phyloP scores from a whole-genome alignment of 2,113 vertebrate genomes.

The Corythornis madagascariensis region DNA sequence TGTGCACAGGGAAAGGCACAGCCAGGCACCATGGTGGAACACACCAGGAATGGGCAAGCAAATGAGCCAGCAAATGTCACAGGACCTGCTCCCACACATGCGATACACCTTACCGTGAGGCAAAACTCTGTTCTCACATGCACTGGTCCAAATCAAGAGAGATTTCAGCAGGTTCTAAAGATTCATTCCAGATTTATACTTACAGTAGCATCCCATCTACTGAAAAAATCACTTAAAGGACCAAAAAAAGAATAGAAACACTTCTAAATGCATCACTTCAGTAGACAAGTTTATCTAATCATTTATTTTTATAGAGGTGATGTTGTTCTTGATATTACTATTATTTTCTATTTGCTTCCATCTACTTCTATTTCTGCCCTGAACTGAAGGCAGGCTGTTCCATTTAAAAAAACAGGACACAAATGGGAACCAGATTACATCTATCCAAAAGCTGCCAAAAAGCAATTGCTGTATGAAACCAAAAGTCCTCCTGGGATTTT shows the following conservation, averaged over 20 bases:
- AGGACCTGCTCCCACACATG: accelerated
- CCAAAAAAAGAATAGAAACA: background rate
- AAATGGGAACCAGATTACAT: conserved; percentile 49
- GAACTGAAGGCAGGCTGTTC: background rate
- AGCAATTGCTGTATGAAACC: conserved; percentile 36
- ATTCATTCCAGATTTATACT: background rate
- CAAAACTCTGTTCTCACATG: background rate
- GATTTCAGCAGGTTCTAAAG: background rate
- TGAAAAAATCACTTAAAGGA: background rate
- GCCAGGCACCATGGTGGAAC: accelerated
- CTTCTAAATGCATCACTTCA: background rate
- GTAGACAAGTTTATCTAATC: background rate
- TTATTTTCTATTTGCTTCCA: background rate
- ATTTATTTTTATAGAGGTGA: background rate
- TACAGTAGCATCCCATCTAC: background rate
- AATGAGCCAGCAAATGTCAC: background rate
- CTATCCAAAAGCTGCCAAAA: conserved; percentile 23
- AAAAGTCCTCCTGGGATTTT: conserved; percentile 41
- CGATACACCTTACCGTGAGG: background rate
- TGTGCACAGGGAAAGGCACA: accelerated
- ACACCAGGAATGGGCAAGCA: accelerated
- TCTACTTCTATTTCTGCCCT: background rate
- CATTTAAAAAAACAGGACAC: conserved; percentile 1
- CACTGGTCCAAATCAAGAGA: background rate
- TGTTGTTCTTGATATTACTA: background rate